Conservation (phyloP, 2,797 vertebrate species). For the Lacerta viridis region DNA sequence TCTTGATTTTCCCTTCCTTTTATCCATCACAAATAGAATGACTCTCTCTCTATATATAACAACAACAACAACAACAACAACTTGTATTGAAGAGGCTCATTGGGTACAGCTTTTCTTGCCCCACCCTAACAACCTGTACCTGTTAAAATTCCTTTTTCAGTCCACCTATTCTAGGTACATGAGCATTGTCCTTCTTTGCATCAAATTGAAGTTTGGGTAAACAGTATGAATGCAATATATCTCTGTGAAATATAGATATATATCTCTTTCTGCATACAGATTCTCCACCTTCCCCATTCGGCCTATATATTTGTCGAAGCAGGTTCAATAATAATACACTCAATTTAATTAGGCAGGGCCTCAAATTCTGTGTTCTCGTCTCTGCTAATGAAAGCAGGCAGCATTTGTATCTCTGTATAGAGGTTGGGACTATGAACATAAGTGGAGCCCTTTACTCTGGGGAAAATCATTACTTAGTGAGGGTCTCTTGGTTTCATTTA, state of each 20-base stretch:
- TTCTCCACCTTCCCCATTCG: neutral
- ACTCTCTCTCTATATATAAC: neutral
- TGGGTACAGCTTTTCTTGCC: neutral
- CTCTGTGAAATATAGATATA: too few species aligned
- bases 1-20: neutral
- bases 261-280: neutral
- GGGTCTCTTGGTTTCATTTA: conserved; percentile 40
- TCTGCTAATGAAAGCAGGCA: neutral
- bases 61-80: neutral
- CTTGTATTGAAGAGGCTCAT: neutral
- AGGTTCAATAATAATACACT: neutral
- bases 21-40: neutral
- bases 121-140: neutral
- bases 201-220: neutral
- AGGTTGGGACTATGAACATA: neutral
- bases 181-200: neutral
- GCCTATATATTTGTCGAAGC: neutral
- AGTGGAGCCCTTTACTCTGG: neutral
- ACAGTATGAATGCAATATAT: neutral
- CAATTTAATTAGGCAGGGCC: neutral
- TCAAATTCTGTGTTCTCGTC: neutral
- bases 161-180: neutral
- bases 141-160: neutral
- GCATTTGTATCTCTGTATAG: neutral
- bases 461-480: conserved; percentile 20